Evolutionary conservation across 2,888 invertebrate genomes (phyloP).

Genomic region (Parochlus steinenii): DNA sequence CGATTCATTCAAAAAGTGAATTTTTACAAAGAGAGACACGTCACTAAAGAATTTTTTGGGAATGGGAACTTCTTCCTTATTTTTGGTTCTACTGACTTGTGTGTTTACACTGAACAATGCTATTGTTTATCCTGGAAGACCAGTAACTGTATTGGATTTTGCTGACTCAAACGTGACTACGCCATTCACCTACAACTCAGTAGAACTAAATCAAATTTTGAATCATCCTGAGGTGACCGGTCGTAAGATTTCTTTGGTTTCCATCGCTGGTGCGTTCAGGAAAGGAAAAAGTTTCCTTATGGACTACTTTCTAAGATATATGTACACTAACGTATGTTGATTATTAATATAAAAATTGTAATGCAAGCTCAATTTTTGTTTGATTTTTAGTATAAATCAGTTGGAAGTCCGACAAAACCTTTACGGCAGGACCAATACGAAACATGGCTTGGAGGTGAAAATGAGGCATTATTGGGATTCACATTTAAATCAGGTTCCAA

Average conservation of each 20-base stretch:
- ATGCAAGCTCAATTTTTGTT: too few relatives aligned
- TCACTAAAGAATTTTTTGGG: too few relatives aligned
- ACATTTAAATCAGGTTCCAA: slow-evolving; percentile 9
- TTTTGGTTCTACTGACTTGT: too few relatives aligned
- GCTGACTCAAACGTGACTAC: slow-evolving; percentile 1
- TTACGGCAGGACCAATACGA: neutral
- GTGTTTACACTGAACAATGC: too few relatives aligned
- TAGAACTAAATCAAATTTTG: slow-evolving; percentile 6
- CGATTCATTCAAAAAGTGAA: too few relatives aligned
- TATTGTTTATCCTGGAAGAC: too few relatives aligned
- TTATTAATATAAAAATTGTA: neutral
- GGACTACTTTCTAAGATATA: slow-evolving; percentile 12
- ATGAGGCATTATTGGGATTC: slow-evolving; percentile 11
- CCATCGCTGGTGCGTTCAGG: slow-evolving; percentile 13
- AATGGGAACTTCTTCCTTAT: too few relatives aligned
- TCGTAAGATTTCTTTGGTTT: slow-evolving; percentile 10
- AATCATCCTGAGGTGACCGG: slow-evolving; percentile 4
- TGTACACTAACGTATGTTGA: slow-evolving; percentile 12
- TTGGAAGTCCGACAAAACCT: neutral
- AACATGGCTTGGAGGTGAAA: slow-evolving; percentile 11
- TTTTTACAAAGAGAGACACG: too few relatives aligned
- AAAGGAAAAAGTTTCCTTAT: slow-evolving; percentile 13
- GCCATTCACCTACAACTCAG: too few relatives aligned
- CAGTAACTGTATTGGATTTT: slow-evolving; percentile 2
- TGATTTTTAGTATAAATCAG: slow-evolving; percentile 8